Evolutionary conservation across 2,113 vertebrate species (phyloP).

Genomic region (Caranx ignobilis): DNA sequence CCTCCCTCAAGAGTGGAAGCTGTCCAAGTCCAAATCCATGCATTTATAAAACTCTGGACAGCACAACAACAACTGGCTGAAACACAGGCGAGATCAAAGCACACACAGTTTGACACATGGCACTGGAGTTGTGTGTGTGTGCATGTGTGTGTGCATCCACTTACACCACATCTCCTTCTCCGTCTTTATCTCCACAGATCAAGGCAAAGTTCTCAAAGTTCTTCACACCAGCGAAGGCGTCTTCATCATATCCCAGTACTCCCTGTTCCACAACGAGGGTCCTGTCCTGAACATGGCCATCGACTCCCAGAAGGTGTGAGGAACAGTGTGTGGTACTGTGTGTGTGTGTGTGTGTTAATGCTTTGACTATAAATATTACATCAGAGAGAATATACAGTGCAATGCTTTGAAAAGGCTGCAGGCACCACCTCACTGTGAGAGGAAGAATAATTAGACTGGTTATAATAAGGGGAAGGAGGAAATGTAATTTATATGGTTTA

Average conservation of each 20-base stretch:
- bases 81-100: not conserved
- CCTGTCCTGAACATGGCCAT: conserved; percentile 85
- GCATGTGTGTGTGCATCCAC: not conserved
- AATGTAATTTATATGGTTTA: not conserved
- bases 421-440: not conserved
- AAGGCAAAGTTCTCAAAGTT: conserved; percentile 87
- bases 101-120: not conserved
- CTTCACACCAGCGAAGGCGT: conserved; percentile 82
- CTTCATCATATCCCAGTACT: conserved; percentile 87
- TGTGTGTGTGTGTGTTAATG: not conserved
- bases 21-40: conserved; percentile 15
- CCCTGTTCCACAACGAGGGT: conserved; percentile 83
- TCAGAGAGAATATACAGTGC: not conserved
- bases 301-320: conserved; percentile 81
- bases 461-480: not conserved
- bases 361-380: conserved; percentile 11
- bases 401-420: not conserved
- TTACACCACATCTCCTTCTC: not conserved
- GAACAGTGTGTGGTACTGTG: not conserved
- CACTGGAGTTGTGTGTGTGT: not conserved
- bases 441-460: not conserved
- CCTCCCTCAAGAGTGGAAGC: conserved; percentile 10
- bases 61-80: not conserved
- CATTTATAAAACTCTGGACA: conserved; percentile 2
- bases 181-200: conserved; percentile 73